Base-by-base conservation (phyloP, 2,113 vertebrate species). In the Nycticorax nycticorax region DNA sequence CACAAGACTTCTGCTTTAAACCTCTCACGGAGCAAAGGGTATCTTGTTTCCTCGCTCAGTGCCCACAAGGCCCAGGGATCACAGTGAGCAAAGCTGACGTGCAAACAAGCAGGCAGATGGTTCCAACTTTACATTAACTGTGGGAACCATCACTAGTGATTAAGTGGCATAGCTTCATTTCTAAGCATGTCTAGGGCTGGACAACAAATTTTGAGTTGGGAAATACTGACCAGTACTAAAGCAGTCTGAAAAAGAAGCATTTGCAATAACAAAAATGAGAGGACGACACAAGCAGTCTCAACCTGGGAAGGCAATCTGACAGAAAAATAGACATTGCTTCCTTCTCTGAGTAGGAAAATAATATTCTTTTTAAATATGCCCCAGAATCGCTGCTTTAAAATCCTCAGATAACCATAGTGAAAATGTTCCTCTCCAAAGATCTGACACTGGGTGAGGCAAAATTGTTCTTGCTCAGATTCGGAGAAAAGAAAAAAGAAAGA, bases 301-400 rank as follows among this genome's bases (percentile, higher is more conserved):
- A 4, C 10, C 6, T 37, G 26, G 15, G 15, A 85, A 85, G 37
- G 67, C 33, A 45, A 57, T 26, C 41, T 69, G 67, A 26, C 23
- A 67, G 45, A 43, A 85, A 75, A 53, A 63, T 8, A 66, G 62
- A 16, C 3, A 8, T 23, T 41, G 20, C 59, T 76, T 57, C 66
- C 28, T 82, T 39, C 37, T 75, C 50, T 62, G 60, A 23, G 47
- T 18, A 85, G 22, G 39, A 48, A 92, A 89, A 88, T 33, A n/a
- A 50, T 53, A 47, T 12, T 68, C 19, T 60, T 82, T 85, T 62
- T 4, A 53, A 88, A 62, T 85, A 83, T 82, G 37, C 12, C 75
- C 50, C 30, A 45, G 28, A 96, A 93, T 12, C 56, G 43, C 66
- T 84, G 80, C 59, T 79, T 55, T 86, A 79, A 83, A 94, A 53